Conservation (phyloP, 2,797 vertebrate species). For the Dryobates pubescens region DNA sequence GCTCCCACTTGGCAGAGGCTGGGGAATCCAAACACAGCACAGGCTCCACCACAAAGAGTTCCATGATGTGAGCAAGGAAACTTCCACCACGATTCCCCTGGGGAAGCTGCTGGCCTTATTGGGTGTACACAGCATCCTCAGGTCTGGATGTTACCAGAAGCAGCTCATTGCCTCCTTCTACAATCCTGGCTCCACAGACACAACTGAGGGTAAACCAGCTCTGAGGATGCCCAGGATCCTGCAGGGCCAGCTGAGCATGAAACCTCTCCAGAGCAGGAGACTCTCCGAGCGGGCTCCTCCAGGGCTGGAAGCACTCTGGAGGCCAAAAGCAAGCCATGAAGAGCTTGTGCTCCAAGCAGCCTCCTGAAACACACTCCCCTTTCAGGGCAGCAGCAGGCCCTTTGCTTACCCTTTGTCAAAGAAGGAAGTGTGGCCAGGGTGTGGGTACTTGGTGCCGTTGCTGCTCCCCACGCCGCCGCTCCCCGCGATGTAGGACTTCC, state of each 20-base stretch:
- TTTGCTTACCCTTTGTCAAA: conserved; percentile 96
- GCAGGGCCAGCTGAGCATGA: too few relatives aligned
- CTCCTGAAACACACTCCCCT: background rate
- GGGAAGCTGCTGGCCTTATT: conserved; percentile 2
- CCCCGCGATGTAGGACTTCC: conserved; percentile 88
- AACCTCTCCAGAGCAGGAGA: too few relatives aligned
- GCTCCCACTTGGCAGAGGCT: background rate
- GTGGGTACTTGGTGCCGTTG: conserved; percentile 88
- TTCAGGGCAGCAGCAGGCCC: background rate
- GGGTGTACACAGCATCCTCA: background rate
- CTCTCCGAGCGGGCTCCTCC: too few relatives aligned
- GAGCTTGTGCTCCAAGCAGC: background rate
- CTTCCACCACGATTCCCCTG: background rate
- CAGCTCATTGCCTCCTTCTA: background rate
- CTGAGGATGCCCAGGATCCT: too few relatives aligned
- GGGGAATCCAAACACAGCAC: background rate
- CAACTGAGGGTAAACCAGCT: too few relatives aligned
- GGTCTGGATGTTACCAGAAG: background rate
- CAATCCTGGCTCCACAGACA: too few relatives aligned
- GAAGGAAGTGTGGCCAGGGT: conserved; percentile 91
- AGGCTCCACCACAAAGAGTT: background rate
- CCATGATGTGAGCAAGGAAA: background rate
- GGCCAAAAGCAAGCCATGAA: background rate
- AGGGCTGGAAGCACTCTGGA: too few relatives aligned
- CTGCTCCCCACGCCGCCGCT: conserved; percentile 84